phyloP scores from a whole-genome alignment of 2,888 invertebrate species.

The Caenorhabditis doughertyi region DNA sequence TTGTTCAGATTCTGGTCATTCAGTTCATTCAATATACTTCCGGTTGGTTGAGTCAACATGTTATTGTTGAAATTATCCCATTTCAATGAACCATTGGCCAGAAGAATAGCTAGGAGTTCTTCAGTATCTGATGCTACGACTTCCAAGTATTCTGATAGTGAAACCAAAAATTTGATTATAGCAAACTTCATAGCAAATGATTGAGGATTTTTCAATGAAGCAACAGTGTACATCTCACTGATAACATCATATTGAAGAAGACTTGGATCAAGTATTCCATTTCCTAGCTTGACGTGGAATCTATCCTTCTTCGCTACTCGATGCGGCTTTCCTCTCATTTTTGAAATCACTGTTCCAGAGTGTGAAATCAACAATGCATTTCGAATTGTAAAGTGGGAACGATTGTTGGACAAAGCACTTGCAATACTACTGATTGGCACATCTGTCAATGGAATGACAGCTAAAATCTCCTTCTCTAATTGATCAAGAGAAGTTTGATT shows the following conservation, averaged over 20 bases:
- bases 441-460: slow-evolving; percentile 54
- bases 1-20: slow-evolving; percentile 41
- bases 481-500: slow-evolving; percentile 68
- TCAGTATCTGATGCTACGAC: slow-evolving; percentile 38
- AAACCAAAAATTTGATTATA: slow-evolving; percentile 52
- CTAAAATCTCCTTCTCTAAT: slow-evolving; percentile 54
- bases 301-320: slow-evolving; percentile 49
- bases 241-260: slow-evolving; percentile 55
- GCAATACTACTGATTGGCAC: slow-evolving; percentile 53
- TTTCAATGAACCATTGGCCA: slow-evolving; percentile 51
- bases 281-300: slow-evolving; percentile 33
- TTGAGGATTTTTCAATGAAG: slow-evolving; percentile 40
- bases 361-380: slow-evolving; percentile 52
- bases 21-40: slow-evolving; percentile 44
- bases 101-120: slow-evolving; percentile 34
- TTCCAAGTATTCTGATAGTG: slow-evolving; percentile 50
- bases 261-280: slow-evolving; percentile 7
- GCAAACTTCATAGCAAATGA: slow-evolving; percentile 60
- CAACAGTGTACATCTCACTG: slow-evolving; percentile 53
- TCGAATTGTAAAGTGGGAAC: slow-evolving; percentile 54
- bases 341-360: slow-evolving; percentile 40
- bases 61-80: slow-evolving; percentile 48
- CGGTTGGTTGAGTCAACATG: slow-evolving; percentile 22
- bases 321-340: slow-evolving; percentile 55
- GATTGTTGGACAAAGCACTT: slow-evolving; percentile 48